Evolutionary conservation across 2,888 invertebrate genomes (phyloP), one percentile per base, ranked within the genome.

Genomic region (Lathronympha strigana): DNA sequence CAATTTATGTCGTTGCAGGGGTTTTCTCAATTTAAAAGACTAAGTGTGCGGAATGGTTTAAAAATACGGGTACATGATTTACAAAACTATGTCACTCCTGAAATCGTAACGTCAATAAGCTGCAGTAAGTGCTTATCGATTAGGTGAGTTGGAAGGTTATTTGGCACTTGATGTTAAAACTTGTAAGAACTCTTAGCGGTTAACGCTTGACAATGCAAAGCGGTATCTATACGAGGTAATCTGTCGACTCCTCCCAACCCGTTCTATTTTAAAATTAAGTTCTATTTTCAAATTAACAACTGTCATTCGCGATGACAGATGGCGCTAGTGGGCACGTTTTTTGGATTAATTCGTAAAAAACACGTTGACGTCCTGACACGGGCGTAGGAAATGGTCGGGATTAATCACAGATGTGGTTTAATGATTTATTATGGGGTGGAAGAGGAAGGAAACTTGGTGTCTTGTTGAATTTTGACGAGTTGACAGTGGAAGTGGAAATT

Each of bases 191-290:
- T 4, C 13, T 17, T 40, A n/a, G 38, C 5, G 5, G 5, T 13
- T 23, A 47, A 17, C n/a, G n/a, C 15, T 36, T 17, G n/a, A 15
- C 3, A 38, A n/a, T 8, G 13, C 15, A 47, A 47, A 25, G 23
- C 47, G n/a, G 23, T 0, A 47, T 47, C 47, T 47, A 47, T 23
- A 51, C 45, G 57, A 40, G 55, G 47, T 4, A 13, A 47, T 47
- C 47, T 25, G 23, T 23, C 47, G 23, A 47, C 47, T 47, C 47
- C 47, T 47, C 47, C 51, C 70, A 74, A 74, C 71, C 72, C 71
- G 73, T 78, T 78, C 79, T 78, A 77, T 77, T 77, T 77, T 74
- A 68, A 69, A 74, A 74, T 74, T 69, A 60, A 69, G 72, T 78
- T 78, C 79, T 78, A 77, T 77, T 77, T 77, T 73, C 70, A 71